Evolutionary conservation across 2,113 vertebrate species (phyloP).

Genomic region (Pterocles orientalis): DNA sequence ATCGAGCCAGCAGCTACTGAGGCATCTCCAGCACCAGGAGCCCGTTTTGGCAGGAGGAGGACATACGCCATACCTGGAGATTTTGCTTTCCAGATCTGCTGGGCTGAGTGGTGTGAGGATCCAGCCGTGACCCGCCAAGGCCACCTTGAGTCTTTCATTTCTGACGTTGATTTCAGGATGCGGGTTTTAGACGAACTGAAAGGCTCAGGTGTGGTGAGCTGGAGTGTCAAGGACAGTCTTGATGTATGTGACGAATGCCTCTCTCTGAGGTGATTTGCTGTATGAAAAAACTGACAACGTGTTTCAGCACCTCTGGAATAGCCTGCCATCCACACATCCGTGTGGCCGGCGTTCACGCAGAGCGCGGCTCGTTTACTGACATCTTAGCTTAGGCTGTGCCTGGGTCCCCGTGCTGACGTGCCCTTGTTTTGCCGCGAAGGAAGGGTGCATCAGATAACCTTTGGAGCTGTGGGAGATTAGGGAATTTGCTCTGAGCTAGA

Average conservation of each 20-base stretch:
- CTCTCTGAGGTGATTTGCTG: neutral
- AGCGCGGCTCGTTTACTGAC: fast-evolving
- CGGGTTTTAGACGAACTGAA: neutral
- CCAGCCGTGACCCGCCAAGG: neutral
- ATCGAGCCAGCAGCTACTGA: neutral
- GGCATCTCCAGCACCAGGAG: fast-evolving
- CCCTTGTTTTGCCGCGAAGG: neutral
- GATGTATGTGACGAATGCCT: neutral
- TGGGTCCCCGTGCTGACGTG: fast-evolving
- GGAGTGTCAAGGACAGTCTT: neutral
- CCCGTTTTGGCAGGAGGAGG: neutral
- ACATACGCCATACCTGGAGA: neutral
- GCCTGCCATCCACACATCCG: fast-evolving
- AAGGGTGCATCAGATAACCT: neutral
- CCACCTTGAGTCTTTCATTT: neutral
- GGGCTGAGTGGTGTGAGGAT: neutral
- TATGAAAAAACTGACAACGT: neutral
- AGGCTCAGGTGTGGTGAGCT: fast-evolving
- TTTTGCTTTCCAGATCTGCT: neutral
- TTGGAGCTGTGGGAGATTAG: neutral
- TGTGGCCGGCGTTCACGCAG: fast-evolving
- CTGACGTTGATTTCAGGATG: neutral
- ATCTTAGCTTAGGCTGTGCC: fast-evolving
- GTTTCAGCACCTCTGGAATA: neutral
- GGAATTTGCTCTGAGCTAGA: neutral